Base-by-base conservation (phyloP, 2,797 vertebrate genomes). In the Danionella dracula region DNA sequence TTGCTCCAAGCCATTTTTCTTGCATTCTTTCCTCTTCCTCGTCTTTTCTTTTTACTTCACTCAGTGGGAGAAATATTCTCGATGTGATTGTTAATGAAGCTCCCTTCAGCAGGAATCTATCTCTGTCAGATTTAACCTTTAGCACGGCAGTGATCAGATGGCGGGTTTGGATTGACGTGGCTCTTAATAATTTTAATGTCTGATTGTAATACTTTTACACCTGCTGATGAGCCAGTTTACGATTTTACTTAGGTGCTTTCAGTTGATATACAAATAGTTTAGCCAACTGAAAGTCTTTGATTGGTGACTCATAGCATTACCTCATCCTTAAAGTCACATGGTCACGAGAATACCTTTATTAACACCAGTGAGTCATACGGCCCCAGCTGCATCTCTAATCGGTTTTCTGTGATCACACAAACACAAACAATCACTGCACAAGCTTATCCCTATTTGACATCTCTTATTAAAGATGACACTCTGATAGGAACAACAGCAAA, bases 301-400 rank as follows among this genome's bases (percentile, higher is more conserved):
- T 76, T 75, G 76, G 84, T 87, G 86, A 88, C 82, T 79, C 70
- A 64, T 64, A 76, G 83, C 84, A 89, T 92, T 88, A 91, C 88
- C 85, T 92, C 91, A 92, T 85, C 78, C 69, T 16, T 4, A 3
- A 10, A 57, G 71, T 80, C 81, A 72, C 70, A 32, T 76, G 74
- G 3, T 27, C 23, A 68, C 51, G 45, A 55, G 34, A 34, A 67
- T 69, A 61, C 67, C 60, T 54, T 59, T 19, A 17, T 57, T 50
- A 54, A 49, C 46, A 16, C 8, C 49, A 56, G 50, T 83, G 82
- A 82, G 73, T 83, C 82, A 83, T 32, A 21, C 56, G n/a, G 56
- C 9, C 60, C 57, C 77, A 77, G 56, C 57, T 70, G 68, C 58
- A 46, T 37, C 53, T 42, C 48, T 51, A 15, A 55, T 53, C 19